Percentiles rank a stretch among this genome's conserved stretches.
Conservation (phyloP, 2,888 invertebrate genomes). For the Serrognathus titanus region DNA sequence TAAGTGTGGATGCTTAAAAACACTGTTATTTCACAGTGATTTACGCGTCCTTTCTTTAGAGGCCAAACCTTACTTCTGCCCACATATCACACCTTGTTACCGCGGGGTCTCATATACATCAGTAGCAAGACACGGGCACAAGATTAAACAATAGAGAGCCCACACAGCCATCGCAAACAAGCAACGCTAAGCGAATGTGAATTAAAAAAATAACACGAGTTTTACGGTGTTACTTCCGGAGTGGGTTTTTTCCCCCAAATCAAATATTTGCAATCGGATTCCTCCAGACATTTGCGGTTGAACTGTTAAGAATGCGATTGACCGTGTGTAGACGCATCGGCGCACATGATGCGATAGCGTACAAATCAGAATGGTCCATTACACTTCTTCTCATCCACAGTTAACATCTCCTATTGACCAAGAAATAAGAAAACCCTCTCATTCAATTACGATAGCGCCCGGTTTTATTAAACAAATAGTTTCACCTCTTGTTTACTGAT, state of each 20-base stretch:
- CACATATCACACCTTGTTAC: constrained; percentile 6
- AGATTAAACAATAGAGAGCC: constrained; percentile 1
- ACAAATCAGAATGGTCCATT: constrained; percentile 43
- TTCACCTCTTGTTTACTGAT: no score
- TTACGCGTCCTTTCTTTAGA: constrained; percentile 1
- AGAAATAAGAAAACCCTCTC: constrained; percentile 4
- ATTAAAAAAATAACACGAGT: not conserved
- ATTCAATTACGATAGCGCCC: constrained; percentile 4
- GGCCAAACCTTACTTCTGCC: constrained; percentile 3
- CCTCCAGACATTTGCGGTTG: constrained; percentile 27
- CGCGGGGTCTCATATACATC: constrained; percentile 2
- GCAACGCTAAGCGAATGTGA: not conserved
- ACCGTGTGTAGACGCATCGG: constrained; percentile 32
- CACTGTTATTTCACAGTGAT: constrained; percentile 6
- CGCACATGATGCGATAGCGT: constrained; percentile 42
- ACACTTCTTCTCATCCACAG: constrained; percentile 19
- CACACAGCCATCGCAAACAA: not conserved
- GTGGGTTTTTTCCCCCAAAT: constrained; percentile 22
- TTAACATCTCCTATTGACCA: no score
- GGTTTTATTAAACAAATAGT: no score
- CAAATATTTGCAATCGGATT: constrained; percentile 31
- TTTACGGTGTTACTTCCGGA: not conserved
- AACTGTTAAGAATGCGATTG: constrained; percentile 36
- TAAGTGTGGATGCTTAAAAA: no score
- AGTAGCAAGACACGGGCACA: not conserved